Percentiles rank a stretch among this genome's conserved stretches.
Conservation (phyloP, 2,888 invertebrate genomes). For the Cephus sareptanus region DNA sequence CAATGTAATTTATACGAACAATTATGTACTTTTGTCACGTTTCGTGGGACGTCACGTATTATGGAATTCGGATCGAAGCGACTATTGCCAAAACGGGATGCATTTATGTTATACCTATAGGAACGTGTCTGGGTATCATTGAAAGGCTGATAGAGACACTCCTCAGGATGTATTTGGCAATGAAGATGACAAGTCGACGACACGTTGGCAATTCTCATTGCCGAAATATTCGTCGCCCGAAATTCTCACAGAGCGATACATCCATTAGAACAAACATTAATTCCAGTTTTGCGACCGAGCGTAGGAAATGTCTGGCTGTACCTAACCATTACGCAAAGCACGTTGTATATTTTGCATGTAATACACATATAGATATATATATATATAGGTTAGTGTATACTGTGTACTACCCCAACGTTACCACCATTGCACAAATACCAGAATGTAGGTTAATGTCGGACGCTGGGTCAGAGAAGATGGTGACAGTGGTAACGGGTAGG, state of each 20-base stretch:
- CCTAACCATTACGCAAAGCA: slow-evolving; percentile 30
- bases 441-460: slow-evolving; percentile 33
- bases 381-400: not conserved
- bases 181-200: not conserved
- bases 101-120: not conserved
- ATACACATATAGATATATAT: not conserved
- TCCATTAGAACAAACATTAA: slow-evolving; percentile 42
- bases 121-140: not conserved
- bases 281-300: slow-evolving; percentile 18
- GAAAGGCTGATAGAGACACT: not conserved
- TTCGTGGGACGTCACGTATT: not conserved
- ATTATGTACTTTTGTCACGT: not conserved
- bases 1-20: not conserved
- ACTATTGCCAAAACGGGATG: not conserved
- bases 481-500: slow-evolving; percentile 24
- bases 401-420: not conserved
- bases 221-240: not conserved
- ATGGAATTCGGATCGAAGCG: not conserved
- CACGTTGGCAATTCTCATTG: not conserved
- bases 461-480: slow-evolving; percentile 13
- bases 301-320: slow-evolving; percentile 29
- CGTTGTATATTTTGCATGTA: slow-evolving; percentile 23
- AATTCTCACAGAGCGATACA: slow-evolving; percentile 25
- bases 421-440: not conserved
- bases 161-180: not conserved